Evolutionary conservation across 2,888 invertebrate species (phyloP).

Genomic region (Malacosoma neustria): DNA sequence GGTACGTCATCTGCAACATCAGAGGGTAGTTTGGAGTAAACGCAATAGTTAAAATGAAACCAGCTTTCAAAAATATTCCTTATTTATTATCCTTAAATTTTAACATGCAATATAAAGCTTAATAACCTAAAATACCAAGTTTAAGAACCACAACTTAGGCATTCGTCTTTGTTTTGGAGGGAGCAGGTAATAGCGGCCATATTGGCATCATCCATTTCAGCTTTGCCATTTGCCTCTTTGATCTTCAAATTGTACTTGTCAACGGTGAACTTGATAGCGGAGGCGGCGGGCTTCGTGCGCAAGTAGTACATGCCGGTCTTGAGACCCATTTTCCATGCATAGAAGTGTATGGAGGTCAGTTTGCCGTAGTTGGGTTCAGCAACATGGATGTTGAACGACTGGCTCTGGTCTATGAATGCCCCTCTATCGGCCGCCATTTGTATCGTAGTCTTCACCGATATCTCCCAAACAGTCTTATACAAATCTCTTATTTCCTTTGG

Average conservation of each 20-base stretch:
- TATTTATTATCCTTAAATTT: too few species aligned
- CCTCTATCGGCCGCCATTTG: conserved; percentile 99
- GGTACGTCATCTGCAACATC: too few species aligned
- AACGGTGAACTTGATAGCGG: conserved; percentile 98
- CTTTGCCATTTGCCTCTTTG: conserved; percentile 31
- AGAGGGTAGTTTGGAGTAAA: too few species aligned
- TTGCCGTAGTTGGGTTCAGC: conserved; percentile 95
- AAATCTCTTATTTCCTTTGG: conserved; percentile 89
- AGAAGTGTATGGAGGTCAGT: conserved; percentile 98
- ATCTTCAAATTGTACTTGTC: conserved; percentile 79
- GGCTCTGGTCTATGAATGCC: conserved; percentile 98
- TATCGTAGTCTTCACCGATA: conserved; percentile 92
- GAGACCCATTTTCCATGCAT: conserved; percentile 96
- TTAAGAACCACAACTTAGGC: conserved; percentile 90
- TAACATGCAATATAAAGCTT: conserved; percentile 23
- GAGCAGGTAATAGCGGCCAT: conserved; percentile 90
- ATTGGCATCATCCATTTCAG: conserved; percentile 56
- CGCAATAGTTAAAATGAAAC: too few species aligned
- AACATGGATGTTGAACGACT: conserved; percentile 97
- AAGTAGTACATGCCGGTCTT: conserved; percentile 99
- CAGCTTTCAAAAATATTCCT: too few species aligned
- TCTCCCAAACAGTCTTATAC: conserved; percentile 98
- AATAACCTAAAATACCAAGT: too few species aligned
- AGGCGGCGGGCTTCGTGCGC: conserved; percentile 95
- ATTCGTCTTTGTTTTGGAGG: conserved; percentile 89